Evolutionary conservation across 2,113 vertebrate genomes (phyloP), one percentile per base, ranked within the genome.

Genomic region (Rhinoderma darwinii): DNA sequence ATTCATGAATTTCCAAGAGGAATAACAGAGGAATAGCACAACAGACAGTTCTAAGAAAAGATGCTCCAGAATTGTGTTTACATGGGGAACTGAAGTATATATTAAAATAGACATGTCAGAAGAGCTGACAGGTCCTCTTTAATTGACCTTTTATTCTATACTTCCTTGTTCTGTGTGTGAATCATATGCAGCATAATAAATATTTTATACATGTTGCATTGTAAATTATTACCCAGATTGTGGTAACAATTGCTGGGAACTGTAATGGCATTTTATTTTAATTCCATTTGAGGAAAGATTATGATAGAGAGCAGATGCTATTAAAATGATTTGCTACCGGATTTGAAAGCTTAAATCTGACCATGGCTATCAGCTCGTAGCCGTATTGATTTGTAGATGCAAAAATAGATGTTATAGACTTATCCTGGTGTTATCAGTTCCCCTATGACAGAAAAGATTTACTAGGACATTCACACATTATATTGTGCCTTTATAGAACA

Each of bases 181-280:
- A 30, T 76, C n/a, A 44, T 30, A 15, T 17, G 4, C 41, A 47
- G 43, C 25, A n/a, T 22, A 47, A 17, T 25, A 76, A 50, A 76
- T 47, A 44, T 76, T 76, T 50, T 50, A n/a, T 76, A 30, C 27
- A 50, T 47, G 74, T 39, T 3, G 10, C 77, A 27, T 20, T 61
- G 37, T 61, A 61, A 43, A 43, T 43, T 81, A 81, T 63, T 81
- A 41, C 56, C 35, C 14, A 61, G n/a, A 30, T 43, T 18, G 59
- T 82, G 56, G 56, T 4, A 63, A 84, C 32, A 54, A 73, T 54
- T 72, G 82, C 82, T 73, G 66, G 43, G 50, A 73, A 83, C 18
- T n/a, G 5, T 73, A 63, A 76, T 61, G 51, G 22, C 70, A 77
- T 84, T 84, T 84, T 63, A 25, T 76, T 84, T 84, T 73, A 84